Percentiles rank a stretch among this genome's conserved stretches.
These are phyloP conservation scores for Drosophila mayaguana DNA, from an alignment of 2,888 invertebrate genomes.

Conservation along the genomic window DNA sequence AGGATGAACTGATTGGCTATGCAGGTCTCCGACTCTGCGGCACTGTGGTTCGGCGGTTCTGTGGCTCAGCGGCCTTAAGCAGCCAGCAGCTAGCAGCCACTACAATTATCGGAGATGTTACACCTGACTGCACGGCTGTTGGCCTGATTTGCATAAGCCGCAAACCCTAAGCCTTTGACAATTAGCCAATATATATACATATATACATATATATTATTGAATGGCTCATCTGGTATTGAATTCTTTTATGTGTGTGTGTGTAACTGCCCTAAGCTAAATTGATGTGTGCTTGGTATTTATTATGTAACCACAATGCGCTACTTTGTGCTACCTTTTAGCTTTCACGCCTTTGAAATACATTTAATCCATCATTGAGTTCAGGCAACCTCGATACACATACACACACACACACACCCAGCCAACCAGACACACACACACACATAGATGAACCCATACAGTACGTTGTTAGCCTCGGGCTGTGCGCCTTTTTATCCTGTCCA, in stretches of 20 bases:
- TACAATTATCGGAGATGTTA: constrained; percentile 71
- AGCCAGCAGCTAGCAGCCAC: constrained; percentile 8
- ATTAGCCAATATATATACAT: constrained; percentile 62
- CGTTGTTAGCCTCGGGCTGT: constrained; percentile 36
- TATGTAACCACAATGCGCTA: constrained; percentile 75
- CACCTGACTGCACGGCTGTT: constrained; percentile 64
- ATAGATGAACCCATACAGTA: constrained; percentile 1
- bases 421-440: constrained; percentile 15
- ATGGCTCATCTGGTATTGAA: constrained; percentile 27
- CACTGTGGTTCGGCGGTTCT: not conserved
- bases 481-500: constrained; percentile 49
- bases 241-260: constrained; percentile 19
- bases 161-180: constrained; percentile 61
- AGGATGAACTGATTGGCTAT: constrained; percentile 26
- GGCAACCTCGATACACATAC: constrained; percentile 28
- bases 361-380: constrained; percentile 75
- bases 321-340: constrained; percentile 76
- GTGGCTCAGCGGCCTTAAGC: constrained; percentile 3
- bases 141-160: constrained; percentile 70
- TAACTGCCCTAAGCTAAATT: constrained; percentile 69
- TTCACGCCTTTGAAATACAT: constrained; percentile 81
- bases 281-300: constrained; percentile 71
- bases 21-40: not conserved
- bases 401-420: constrained; percentile 21
- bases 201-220: constrained; percentile 34